Percentiles rank a stretch among this genome's conserved stretches.
These are phyloP conservation scores for Pelobates cultripes DNA, from an alignment of 2,797 vertebrate species.

Conservation along the genomic window DNA sequence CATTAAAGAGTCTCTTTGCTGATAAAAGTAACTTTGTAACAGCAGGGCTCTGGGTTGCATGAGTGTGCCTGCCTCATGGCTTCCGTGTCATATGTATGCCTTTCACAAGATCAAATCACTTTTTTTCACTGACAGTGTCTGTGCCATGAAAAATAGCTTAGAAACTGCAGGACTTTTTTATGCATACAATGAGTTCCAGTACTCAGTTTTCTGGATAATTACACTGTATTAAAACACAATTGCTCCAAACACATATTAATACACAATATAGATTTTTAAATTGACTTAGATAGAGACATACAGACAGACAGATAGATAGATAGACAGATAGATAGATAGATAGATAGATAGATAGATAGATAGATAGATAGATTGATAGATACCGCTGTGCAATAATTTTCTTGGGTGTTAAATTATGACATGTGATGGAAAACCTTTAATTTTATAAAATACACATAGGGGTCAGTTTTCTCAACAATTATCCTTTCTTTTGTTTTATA, in stretches of 20 bases:
- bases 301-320: no score
- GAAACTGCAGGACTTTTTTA: constrained; percentile 29
- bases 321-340: no score
- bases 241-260: constrained; percentile 12
- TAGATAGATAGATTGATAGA: no score
- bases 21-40: constrained; percentile 56
- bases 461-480: neutral
- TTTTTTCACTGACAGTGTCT: constrained; percentile 49
- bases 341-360: no score
- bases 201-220: constrained; percentile 36
- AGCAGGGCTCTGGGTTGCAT: constrained; percentile 52
- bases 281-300: no score
- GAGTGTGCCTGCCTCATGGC: constrained; percentile 50
- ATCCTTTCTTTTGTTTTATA: constrained; percentile 31
- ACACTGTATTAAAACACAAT: constrained; percentile 36
- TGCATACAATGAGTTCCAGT: neutral
- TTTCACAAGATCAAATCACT: constrained; percentile 53
- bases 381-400: no score
- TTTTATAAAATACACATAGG: no score
- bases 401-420: no score
- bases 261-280: no score
- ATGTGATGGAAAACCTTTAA: no score
- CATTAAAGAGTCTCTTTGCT: constrained; percentile 61
- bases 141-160: constrained; percentile 34
- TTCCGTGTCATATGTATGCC: constrained; percentile 52